Conservation (phyloP, 1,140 invertebrate species). For the Prorops nasuta region DNA sequence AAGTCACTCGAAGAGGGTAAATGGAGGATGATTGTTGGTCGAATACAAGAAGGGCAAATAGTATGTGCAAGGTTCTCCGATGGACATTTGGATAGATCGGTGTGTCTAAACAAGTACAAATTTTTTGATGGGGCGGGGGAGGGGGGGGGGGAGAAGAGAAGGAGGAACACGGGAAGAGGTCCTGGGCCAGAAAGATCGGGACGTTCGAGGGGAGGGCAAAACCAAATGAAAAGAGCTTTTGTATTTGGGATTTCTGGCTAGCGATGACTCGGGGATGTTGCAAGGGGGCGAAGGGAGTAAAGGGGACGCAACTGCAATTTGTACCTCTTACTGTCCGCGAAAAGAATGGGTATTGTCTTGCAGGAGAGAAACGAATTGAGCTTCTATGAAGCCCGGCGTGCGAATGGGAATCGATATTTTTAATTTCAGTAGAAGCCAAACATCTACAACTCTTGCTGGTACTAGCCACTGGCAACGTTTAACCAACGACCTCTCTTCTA, state of each 20-base stretch:
- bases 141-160: background rate
- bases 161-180: background rate
- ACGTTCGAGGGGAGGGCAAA: constrained; percentile 31
- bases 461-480: constrained; percentile 1
- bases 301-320: constrained; percentile 53
- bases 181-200: constrained; percentile 9
- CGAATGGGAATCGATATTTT: constrained; percentile 58
- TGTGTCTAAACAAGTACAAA: too few species aligned
- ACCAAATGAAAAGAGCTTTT: constrained; percentile 54
- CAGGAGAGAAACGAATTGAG: constrained; percentile 55
- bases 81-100: too few species aligned
- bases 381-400: constrained; percentile 49
- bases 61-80: constrained; percentile 7
- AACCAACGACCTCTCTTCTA: too few species aligned
- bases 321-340: constrained; percentile 56
- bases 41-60: background rate
- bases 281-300: background rate
- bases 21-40: too few species aligned
- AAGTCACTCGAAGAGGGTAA: too few species aligned
- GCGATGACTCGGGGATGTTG: constrained; percentile 22
- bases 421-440: constrained; percentile 59
- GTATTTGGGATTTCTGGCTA: constrained; percentile 48
- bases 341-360: constrained; percentile 57
- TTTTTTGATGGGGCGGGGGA: background rate
- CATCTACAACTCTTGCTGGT: constrained; percentile 33